phyloP scores from a whole-genome alignment of 2,797 vertebrate genomes.

The Alcedo quadribrachys region DNA sequence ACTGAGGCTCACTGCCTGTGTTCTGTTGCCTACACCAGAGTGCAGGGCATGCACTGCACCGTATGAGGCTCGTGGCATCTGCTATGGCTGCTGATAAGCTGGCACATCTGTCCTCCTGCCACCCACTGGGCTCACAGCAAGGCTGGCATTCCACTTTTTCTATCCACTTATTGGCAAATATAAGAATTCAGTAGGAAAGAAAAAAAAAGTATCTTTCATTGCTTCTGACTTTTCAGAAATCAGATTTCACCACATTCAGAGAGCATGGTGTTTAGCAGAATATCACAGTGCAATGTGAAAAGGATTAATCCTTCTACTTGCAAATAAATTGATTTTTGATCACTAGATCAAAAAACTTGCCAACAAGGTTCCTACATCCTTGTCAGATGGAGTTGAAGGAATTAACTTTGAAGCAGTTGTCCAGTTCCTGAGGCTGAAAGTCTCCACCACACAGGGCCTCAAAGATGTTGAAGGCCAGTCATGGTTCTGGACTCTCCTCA shows the following conservation, averaged over 20 bases:
- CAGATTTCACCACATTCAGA: not conserved
- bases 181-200: not conserved
- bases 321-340: not conserved
- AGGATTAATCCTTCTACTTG: not conserved
- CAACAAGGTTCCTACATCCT: too few relatives aligned
- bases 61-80: not conserved
- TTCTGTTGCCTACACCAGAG: not conserved
- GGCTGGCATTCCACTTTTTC: not conserved
- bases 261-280: not conserved
- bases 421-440: too few relatives aligned
- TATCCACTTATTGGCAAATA: accelerated
- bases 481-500: too few relatives aligned
- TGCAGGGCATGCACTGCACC: not conserved
- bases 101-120: not conserved
- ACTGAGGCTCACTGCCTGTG: not conserved
- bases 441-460: too few relatives aligned
- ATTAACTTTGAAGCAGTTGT: too few relatives aligned
- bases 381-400: too few relatives aligned
- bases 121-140: not conserved
- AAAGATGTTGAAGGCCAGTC: too few relatives aligned
- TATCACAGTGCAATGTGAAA: not conserved
- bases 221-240: not conserved
- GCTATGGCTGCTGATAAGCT: not conserved
- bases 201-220: not conserved
- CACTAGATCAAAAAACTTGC: too few relatives aligned